Evolutionary conservation across 2,797 vertebrate genomes (phyloP).

Genomic region (Rousettus madagascariensis): DNA sequence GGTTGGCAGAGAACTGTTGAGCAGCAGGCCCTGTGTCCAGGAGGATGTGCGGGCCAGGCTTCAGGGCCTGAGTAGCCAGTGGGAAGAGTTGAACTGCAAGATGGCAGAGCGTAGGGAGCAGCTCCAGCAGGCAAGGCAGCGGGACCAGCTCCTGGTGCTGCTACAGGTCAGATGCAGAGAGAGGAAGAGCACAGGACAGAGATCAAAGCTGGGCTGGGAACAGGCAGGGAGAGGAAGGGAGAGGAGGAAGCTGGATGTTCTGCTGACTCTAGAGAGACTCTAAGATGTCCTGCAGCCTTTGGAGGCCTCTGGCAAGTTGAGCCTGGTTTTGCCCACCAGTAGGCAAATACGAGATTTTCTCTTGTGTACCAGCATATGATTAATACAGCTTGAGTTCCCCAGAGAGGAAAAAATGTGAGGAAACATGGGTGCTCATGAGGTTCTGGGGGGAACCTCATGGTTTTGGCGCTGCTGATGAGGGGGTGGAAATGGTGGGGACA

Average conservation of each 20-base stretch:
- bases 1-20: constrained; percentile 87
- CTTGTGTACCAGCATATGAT: fast-evolving
- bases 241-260: no score
- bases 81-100: constrained; percentile 88
- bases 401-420: not conserved
- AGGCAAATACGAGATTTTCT: no score
- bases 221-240: not conserved
- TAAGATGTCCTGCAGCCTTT: not conserved
- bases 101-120: constrained; percentile 90
- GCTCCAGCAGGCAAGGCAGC: constrained; percentile 90
- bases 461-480: not conserved
- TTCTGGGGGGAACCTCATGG: not conserved
- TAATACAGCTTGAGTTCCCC: not conserved
- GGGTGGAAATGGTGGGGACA: not conserved
- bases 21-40: constrained; percentile 82
- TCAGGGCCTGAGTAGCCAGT: constrained; percentile 84
- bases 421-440: not conserved
- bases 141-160: constrained; percentile 92
- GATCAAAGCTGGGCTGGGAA: not conserved
- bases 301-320: not conserved
- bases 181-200: not conserved
- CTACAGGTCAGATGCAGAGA: constrained; percentile 83
- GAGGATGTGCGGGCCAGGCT: constrained; percentile 84
- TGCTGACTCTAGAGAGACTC: not conserved
- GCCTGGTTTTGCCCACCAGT: not conserved